phyloP scores from a whole-genome alignment of 2,888 invertebrate genomes.

The Lycocerus yunnanus region DNA sequence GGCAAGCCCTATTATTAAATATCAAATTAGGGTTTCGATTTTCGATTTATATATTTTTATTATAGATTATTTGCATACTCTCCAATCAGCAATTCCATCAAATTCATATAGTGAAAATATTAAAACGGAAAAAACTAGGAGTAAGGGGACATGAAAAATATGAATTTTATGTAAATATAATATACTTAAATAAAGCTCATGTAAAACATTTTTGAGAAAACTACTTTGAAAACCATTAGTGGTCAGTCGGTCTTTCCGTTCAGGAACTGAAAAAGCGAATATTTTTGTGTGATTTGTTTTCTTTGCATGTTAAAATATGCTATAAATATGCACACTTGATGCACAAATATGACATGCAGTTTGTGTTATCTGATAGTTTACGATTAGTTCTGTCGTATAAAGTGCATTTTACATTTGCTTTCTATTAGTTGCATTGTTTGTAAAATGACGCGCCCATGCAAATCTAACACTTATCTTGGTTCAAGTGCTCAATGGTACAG shows the following conservation, averaged over 20 bases:
- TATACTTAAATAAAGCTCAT: conserved; percentile 5
- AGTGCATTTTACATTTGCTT: conserved; percentile 20
- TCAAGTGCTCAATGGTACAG: conserved; percentile 2
- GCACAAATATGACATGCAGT: background rate
- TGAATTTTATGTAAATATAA: conserved; percentile 28
- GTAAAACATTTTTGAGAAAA: conserved; percentile 20
- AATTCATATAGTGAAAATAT: too few relatives aligned
- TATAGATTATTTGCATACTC: too few relatives aligned
- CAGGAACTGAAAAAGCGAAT: conserved; percentile 16
- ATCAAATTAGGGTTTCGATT: background rate
- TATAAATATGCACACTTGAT: background rate
- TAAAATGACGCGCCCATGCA: conserved; percentile 25
- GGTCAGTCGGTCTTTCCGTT: conserved; percentile 27
- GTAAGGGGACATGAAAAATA: conserved; percentile 12
- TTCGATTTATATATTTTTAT: too few relatives aligned
- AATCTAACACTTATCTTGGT: conserved; percentile 12
- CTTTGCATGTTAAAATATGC: background rate
- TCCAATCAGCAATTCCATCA: too few relatives aligned
- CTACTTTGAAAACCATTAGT: conserved; percentile 30
- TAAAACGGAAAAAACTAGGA: background rate
- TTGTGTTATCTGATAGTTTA: background rate
- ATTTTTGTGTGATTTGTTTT: conserved; percentile 11
- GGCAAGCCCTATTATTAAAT: background rate
- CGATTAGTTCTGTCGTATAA: conserved; percentile 1
- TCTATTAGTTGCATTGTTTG: conserved; percentile 29